These are phyloP conservation scores for Meteorus cinctellus DNA, from an alignment of 2,888 invertebrate genomes.

Conservation along the genomic window DNA sequence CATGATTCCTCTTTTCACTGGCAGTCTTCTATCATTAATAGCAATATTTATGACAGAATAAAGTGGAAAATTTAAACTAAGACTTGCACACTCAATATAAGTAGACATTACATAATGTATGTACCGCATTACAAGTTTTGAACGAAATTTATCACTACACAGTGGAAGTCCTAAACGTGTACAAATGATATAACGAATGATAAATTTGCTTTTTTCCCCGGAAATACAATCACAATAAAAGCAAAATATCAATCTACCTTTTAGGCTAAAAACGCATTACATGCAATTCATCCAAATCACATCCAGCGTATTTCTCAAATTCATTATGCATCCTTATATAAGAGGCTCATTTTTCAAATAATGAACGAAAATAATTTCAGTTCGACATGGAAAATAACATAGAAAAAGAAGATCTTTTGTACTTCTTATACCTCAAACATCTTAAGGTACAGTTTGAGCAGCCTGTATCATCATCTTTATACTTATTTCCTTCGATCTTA, in stretches of 20 bases:
- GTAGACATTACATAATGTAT: no score
- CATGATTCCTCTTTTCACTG: no score
- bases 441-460: slow-evolving; percentile 58
- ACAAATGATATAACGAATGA: background rate
- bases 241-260: slow-evolving; percentile 1
- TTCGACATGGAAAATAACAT: slow-evolving; percentile 12
- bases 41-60: no score
- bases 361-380: background rate
- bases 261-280: slow-evolving; percentile 10
- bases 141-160: background rate
- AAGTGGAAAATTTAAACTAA: no score
- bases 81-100: no score
- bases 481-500: slow-evolving; percentile 47
- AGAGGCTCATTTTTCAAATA: background rate
- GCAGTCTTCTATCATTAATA: no score
- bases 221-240: background rate
- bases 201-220: background rate
- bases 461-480: slow-evolving; percentile 54
- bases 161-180: background rate
- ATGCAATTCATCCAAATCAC: slow-evolving; percentile 8
- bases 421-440: slow-evolving; percentile 60
- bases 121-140: no score
- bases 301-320: background rate
- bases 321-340: background rate
- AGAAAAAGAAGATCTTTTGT: slow-evolving; percentile 62